Evolutionary conservation across 2,888 invertebrate species (phyloP).

Genomic region (Thecocarcelia acutangulata): DNA sequence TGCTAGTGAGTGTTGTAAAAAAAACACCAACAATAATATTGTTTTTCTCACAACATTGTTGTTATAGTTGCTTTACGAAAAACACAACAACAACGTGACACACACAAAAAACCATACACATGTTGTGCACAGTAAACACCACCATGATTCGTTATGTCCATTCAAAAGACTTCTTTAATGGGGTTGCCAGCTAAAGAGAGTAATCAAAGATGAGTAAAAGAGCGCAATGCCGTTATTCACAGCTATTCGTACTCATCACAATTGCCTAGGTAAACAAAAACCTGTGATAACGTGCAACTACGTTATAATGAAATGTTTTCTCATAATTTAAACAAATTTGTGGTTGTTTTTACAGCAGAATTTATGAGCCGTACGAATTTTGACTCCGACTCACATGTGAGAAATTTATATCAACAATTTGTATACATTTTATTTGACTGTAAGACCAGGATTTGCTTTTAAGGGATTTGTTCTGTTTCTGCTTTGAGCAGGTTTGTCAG

Average conservation of each 20-base stretch:
- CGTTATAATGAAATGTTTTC: conserved; percentile 37
- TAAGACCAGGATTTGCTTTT: conserved; percentile 20
- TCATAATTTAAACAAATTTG: neutral
- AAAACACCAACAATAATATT: conserved; percentile 47
- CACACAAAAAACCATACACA: neutral
- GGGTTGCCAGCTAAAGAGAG: conserved; percentile 40
- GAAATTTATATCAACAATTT: conserved; percentile 58
- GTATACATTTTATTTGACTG: conserved; percentile 31
- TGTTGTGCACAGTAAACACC: conserved; percentile 9
- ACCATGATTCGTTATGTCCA: conserved; percentile 25
- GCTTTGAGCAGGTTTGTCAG: neutral
- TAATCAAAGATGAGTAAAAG: neutral
- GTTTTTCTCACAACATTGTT: conserved; percentile 27
- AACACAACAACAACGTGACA: conserved; percentile 33
- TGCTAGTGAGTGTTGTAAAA: conserved; percentile 69
- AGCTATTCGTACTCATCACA: conserved; percentile 20
- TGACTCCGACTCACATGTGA: conserved; percentile 45
- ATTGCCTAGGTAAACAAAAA: neutral
- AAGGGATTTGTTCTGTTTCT: neutral
- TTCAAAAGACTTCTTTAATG: conserved; percentile 6
- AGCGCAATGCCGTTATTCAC: neutral
- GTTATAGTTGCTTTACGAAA: conserved; percentile 40
- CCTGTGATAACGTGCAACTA: conserved; percentile 25
- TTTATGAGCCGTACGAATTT: neutral
- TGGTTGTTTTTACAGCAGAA: neutral